These are phyloP conservation scores for Onthophagus taurus DNA, from an alignment of 1,140 invertebrate species.

Conservation along the genomic window DNA sequence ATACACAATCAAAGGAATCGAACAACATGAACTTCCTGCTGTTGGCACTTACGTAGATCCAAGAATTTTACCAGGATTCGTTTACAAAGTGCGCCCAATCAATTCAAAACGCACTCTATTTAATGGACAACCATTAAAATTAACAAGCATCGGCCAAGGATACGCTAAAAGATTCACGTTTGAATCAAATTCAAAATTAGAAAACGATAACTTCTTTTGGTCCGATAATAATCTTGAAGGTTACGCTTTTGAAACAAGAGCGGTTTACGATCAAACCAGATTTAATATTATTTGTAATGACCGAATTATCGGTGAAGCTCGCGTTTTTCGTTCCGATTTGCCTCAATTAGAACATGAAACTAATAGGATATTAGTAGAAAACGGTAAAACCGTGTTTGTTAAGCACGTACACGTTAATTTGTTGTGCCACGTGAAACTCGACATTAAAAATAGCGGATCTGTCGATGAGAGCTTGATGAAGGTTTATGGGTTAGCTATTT, in stretches of 20 bases:
- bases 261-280: constrained; percentile 52
- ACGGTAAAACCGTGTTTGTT: constrained; percentile 41
- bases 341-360: constrained; percentile 52
- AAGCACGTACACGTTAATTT: constrained; percentile 56
- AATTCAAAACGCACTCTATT: constrained; percentile 53
- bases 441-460: constrained; percentile 45
- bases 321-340: constrained; percentile 51
- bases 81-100: constrained; percentile 59
- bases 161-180: constrained; percentile 70
- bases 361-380: constrained; percentile 38
- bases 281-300: constrained; percentile 50
- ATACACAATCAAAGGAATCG: constrained; percentile 56
- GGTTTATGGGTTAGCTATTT: constrained; percentile 53
- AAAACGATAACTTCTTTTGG: constrained; percentile 63
- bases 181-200: constrained; percentile 52
- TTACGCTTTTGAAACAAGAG: constrained; percentile 55
- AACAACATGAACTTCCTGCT: constrained; percentile 61
- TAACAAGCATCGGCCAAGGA: constrained; percentile 58
- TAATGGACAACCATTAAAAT: constrained; percentile 48
- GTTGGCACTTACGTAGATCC: constrained; percentile 65
- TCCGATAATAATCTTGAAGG: constrained; percentile 65
- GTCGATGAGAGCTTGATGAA: constrained; percentile 51
- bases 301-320: constrained; percentile 49
- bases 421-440: constrained; percentile 51
- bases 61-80: constrained; percentile 60